Base-by-base conservation (phyloP, 1,140 invertebrate species). In the Drosophila mayri region DNA sequence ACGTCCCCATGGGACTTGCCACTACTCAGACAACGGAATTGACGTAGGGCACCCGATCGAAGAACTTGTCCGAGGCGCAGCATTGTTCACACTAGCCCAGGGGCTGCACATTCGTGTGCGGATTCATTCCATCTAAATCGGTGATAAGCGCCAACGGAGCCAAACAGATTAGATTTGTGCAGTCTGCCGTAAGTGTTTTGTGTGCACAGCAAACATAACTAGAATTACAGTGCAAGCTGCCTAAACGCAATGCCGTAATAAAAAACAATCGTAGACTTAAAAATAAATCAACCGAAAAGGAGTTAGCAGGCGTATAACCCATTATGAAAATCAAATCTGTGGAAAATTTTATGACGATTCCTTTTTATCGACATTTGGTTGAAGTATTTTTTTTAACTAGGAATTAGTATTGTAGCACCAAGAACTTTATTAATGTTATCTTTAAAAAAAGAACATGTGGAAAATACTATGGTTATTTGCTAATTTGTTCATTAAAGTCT, bases 161-260 rank as follows among this genome's bases (percentile, higher is more conserved):
- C 47, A 35, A 14, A 11, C 16, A 73, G 81, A 88, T 87, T 87
- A 87, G 84, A 87, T 87, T 82, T 75, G 64, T 62, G 49, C 49
- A 77, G 57, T 41, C 28, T 40, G 38, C n/a, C 60, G 20, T 59
- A 49, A 70, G 65, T 72, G 28, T 40, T 58, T 70, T 72, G 68
- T 72, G 35, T 71, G 43, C 66, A 47, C 14, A 25, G 28, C 47
- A 70, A 60, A 54, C 20, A 44, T 0, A 43, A 22, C 16, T 30
- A 9, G 5, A 66, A 32, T 37, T 25, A 70, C 62, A 70, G 62
- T 66, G 30, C 18, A 44, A 16, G 16, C 11, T 37, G 0, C 30
- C 12, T 46, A 12, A 12, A 16, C 0, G n/a, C 8, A 10, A n/a
- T 41, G 7, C 16, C 0, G 9, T n/a, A n/a, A n/a, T 9, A 40